These are phyloP conservation scores for Cistogaster globosa DNA, from an alignment of 2,888 invertebrate genomes.

Conservation along the genomic window DNA sequence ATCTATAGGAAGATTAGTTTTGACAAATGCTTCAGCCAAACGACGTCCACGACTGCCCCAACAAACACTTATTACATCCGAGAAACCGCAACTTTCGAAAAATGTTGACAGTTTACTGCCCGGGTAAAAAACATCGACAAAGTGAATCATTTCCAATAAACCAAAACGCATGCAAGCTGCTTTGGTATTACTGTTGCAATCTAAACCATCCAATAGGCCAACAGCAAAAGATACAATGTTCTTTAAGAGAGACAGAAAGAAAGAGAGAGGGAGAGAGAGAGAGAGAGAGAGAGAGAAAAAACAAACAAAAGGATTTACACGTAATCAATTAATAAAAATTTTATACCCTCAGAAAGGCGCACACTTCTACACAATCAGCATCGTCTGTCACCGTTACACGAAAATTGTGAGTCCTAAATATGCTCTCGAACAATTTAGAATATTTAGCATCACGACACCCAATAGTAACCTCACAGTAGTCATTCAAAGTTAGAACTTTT, in stretches of 20 bases:
- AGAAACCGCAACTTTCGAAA: conserved; percentile 99
- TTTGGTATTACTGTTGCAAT: conserved; percentile 98
- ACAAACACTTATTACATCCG: conserved; percentile 98
- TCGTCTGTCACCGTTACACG: conserved; percentile 97
- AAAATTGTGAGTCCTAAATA: conserved; percentile 97
- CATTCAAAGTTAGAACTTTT: conserved; percentile 96
- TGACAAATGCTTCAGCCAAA: conserved; percentile 97
- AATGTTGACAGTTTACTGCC: conserved; percentile 95
- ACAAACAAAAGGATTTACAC: not conserved
- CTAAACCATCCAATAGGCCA: conserved; percentile 98
- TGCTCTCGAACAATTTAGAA: conserved; percentile 91
- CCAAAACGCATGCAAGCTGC: conserved; percentile 98
- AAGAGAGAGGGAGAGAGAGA: too few relatives aligned
- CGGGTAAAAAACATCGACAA: conserved; percentile 96
- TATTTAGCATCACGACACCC: conserved; percentile 91
- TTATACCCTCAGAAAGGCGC: conserved; percentile 90
- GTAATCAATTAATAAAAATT: not conserved
- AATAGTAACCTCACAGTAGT: conserved; percentile 99
- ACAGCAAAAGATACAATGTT: conserved; percentile 98
- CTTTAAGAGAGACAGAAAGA: too few relatives aligned
- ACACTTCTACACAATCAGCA: conserved; percentile 98
- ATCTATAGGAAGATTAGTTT: conserved; percentile 93
- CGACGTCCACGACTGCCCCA: conserved; percentile 96
- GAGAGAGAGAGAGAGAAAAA: too few relatives aligned
- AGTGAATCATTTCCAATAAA: conserved; percentile 99